Percentiles rank a stretch among this genome's conserved stretches.
phyloP scores from a whole-genome alignment of 2,888 invertebrate species.

The Trisateles emortualis region DNA sequence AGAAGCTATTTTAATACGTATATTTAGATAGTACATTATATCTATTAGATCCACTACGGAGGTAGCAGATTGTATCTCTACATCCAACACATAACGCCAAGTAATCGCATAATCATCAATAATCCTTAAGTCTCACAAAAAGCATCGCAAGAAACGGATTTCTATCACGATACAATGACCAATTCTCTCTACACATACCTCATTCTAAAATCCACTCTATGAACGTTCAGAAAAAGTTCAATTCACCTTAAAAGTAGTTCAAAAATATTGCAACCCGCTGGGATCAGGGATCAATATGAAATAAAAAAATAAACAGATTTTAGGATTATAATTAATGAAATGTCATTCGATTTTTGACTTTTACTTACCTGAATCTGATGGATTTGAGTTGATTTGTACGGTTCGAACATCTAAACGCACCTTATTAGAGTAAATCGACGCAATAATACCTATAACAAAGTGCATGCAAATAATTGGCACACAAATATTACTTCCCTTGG shows the following conservation, averaged over 20 bases:
- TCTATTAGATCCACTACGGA: slow-evolving; percentile 1
- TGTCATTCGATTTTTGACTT: slow-evolving; percentile 66
- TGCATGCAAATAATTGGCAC: background rate
- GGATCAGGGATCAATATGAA: slow-evolving; percentile 63
- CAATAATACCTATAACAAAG: background rate
- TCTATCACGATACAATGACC: slow-evolving; percentile 58
- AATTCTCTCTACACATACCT: slow-evolving; percentile 16
- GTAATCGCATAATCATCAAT: slow-evolving; percentile 83
- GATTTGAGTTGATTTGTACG: slow-evolving; percentile 11
- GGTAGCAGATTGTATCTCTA: slow-evolving; percentile 34
- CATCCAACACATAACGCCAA: slow-evolving; percentile 58
- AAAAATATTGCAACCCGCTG: slow-evolving; percentile 66
- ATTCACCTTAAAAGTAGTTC: slow-evolving; percentile 1
- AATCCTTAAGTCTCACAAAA: slow-evolving; percentile 75
- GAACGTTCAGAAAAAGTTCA: background rate
- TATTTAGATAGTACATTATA: too few species aligned
- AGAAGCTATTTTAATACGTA: too few species aligned
- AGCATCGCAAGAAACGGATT: slow-evolving; percentile 62
- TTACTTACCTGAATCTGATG: slow-evolving; percentile 56
- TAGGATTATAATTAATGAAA: slow-evolving; percentile 79
- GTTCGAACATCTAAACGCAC: background rate
- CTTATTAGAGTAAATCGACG: background rate
- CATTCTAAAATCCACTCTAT: slow-evolving; percentile 34
- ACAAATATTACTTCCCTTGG: background rate
- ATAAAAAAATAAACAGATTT: slow-evolving; percentile 65